Evolutionary conservation across 2,113 vertebrate species (phyloP), one percentile per base, ranked within the genome.

Genomic region (Lasiurus borealis): DNA sequence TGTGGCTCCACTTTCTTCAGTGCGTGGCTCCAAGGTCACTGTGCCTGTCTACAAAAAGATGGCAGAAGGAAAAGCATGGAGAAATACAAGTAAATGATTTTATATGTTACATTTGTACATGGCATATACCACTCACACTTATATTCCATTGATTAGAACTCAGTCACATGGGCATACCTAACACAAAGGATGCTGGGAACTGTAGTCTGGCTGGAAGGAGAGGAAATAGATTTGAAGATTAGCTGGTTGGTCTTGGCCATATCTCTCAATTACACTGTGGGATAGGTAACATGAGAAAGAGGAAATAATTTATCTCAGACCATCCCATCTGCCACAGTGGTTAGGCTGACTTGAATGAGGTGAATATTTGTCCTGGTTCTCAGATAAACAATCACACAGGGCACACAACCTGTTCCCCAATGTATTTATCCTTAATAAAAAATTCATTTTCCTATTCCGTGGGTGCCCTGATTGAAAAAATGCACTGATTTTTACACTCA

Each of bases 241-340:
- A 48, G 44, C 25, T 10, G 34, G 62, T 11, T 19, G 15, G 48
- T 15, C 40, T 85, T 13, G 18, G 34, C 40, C 40, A 36, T 57
- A 23, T 21, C 59, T 90, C 46, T 82, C 44, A 85, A 73, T 31
- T 36, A 36, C 9, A 16, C 16, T 11, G 0, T 36, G n/a, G 62
- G 23, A 27, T 25, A 76, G 18, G 6, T n/a, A 50, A 11, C 6
- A 23, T 34, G 68, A 81, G 29, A 72, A 77, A 52, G 72, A 12
- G 13, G 19, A 92, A 90, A 48, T 92, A 21, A 92, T 34, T 93
- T 52, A 40, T 94, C 72, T 88, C 50, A 57, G 46, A 34, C 73
- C 59, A 76, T 27, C 40, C 8, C 15, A 8, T 25, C 12, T 77
- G 40, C 59, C 6, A 31, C 29, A 15, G 80, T 36, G 21, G 8